Conservation (phyloP, 2,797 vertebrate species). For the Loris lydekkerianus region DNA sequence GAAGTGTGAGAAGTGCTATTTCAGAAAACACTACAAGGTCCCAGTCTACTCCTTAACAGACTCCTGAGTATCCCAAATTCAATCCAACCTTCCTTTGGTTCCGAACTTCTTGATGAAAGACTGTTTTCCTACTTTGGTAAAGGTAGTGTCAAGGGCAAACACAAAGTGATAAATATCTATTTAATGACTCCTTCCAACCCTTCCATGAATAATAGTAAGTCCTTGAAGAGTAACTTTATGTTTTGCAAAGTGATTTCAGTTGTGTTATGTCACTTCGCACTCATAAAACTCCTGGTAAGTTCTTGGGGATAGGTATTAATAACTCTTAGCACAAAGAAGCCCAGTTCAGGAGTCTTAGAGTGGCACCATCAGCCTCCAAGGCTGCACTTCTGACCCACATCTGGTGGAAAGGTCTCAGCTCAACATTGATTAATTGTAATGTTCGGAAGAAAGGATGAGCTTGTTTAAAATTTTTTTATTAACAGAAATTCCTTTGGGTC, state of each 20-base stretch:
- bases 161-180: neutral
- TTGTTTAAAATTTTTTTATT: neutral
- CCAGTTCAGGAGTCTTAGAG: neutral
- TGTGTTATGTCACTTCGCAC: neutral
- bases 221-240: neutral
- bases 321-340: neutral
- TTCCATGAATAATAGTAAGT: neutral
- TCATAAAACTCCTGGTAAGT: neutral
- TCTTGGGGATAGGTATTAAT: neutral
- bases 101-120: slow-evolving; percentile 36
- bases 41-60: neutral
- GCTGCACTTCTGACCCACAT: neutral
- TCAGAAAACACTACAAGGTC: slow-evolving; percentile 18
- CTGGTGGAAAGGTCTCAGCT: neutral
- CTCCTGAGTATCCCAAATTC: neutral
- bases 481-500: slow-evolving; percentile 17
- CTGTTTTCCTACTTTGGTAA: slow-evolving; percentile 22
- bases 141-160: neutral
- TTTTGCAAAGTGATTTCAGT: neutral
- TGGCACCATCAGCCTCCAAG: neutral
- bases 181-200: neutral
- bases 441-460: neutral
- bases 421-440: rapidly evolving
- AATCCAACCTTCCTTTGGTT: neutral
- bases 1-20: neutral